These are phyloP conservation scores for Myotis pilosus DNA, from an alignment of 2,797 vertebrate species.

Conservation along the genomic window DNA sequence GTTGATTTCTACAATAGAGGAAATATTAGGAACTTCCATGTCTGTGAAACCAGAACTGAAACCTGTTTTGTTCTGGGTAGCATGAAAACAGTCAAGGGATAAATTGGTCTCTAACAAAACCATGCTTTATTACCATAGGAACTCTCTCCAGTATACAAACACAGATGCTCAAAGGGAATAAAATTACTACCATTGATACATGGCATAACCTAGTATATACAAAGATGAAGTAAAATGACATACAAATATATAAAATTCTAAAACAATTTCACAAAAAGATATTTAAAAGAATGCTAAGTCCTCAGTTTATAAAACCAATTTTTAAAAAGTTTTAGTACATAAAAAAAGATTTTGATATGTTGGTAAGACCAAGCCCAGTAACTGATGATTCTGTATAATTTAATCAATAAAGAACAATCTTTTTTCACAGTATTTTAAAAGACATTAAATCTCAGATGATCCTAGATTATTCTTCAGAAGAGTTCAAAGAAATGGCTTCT, in stretches of 20 bases:
- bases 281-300: constrained; percentile 32
- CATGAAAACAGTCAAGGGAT: not conserved
- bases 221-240: not conserved
- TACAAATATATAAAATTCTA: not conserved
- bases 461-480: constrained; percentile 64
- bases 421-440: constrained; percentile 52
- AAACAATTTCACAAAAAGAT: not conserved
- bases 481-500: constrained; percentile 66
- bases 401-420: not conserved
- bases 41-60: constrained; percentile 37
- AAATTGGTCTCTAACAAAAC: constrained; percentile 14
- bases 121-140: not conserved
- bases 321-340: not conserved
- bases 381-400: constrained; percentile 36
- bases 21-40: not conserved
- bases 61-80: not conserved
- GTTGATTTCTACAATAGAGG: not conserved
- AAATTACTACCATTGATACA: not conserved
- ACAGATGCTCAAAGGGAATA: not conserved
- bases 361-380: not conserved
- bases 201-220: not conserved
- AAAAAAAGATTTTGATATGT: not conserved
- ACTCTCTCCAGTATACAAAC: not conserved
- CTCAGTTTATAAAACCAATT: not conserved
- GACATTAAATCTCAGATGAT: constrained; percentile 60